Conservation (phyloP, 2,888 invertebrate genomes). For the Cyrtodaria siliqua region DNA sequence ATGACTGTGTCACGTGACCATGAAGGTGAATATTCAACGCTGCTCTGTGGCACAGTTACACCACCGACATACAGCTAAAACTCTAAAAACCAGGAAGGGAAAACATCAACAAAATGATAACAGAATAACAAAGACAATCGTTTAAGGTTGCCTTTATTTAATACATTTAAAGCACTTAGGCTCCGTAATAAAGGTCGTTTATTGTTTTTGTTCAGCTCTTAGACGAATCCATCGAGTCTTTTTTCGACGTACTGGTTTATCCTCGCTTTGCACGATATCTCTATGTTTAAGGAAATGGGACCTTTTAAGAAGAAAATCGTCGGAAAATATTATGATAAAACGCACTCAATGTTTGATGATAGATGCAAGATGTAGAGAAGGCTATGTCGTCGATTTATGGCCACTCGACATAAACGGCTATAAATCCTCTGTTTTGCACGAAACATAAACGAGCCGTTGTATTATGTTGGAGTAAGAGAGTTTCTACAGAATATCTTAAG, state of each 20-base stretch:
- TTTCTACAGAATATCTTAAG: too few relatives aligned
- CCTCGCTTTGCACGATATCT: conserved; percentile 45
- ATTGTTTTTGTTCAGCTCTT: conserved; percentile 40
- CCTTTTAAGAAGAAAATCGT: conserved; percentile 60
- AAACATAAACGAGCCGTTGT: conserved; percentile 6
- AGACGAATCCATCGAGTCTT: conserved; percentile 21
- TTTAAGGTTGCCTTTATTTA: conserved; percentile 42
- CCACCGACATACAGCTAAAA: too few relatives aligned
- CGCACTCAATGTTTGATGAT: conserved; percentile 53
- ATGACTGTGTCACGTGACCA: too few relatives aligned
- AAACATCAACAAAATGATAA: not conserved
- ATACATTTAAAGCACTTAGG: conserved; percentile 45
- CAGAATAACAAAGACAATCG: conserved; percentile 44
- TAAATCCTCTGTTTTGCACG: not conserved
- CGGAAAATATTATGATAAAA: conserved; percentile 66
- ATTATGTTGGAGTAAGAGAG: too few relatives aligned
- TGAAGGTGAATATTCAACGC: too few relatives aligned
- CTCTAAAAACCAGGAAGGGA: too few relatives aligned
- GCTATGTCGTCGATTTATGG: conserved; percentile 39
- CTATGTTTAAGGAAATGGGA: conserved; percentile 62
- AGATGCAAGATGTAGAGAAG: conserved; percentile 45
- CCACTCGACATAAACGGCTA: conserved; percentile 27
- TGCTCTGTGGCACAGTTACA: too few relatives aligned
- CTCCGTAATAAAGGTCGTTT: conserved; percentile 30
- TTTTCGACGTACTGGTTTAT: conserved; percentile 38